phyloP scores from a whole-genome alignment of 1,140 invertebrate species.

The Calosoma granatense region DNA sequence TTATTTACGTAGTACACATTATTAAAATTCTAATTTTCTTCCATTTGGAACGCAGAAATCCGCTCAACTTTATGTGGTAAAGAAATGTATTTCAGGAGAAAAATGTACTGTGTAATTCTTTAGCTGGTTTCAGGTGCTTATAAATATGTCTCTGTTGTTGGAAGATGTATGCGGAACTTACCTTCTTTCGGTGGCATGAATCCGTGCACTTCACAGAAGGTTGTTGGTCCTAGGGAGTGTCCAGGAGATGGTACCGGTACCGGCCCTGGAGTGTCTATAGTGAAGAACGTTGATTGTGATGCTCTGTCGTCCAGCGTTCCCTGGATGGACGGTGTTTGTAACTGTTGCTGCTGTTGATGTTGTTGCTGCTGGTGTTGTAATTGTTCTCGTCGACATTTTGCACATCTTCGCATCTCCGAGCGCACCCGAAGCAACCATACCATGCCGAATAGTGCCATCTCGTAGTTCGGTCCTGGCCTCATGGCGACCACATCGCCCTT shows the following conservation, averaged over 20 bases:
- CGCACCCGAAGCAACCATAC: constrained; percentile 69
- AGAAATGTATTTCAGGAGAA: no score
- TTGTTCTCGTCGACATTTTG: constrained; percentile 52
- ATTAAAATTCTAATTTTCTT: no score
- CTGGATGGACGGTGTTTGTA: constrained; percentile 23
- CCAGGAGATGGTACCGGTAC: constrained; percentile 16
- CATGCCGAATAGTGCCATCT: constrained; percentile 75
- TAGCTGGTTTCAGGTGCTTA: no score
- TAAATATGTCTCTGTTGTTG: constrained; percentile 5
- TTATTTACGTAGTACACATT: no score
- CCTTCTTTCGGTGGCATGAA: constrained; percentile 47
- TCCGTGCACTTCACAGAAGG: constrained; percentile 50
- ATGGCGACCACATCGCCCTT: constrained; percentile 5
- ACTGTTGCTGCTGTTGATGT: constrained; percentile 20
- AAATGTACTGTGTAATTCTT: no score
- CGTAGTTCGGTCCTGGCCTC: background rate
- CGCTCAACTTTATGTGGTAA: no score
- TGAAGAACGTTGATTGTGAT: constrained; percentile 39
- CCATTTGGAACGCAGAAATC: no score
- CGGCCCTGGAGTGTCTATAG: constrained; percentile 39
- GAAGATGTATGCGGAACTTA: constrained; percentile 24
- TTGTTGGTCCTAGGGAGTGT: constrained; percentile 29
- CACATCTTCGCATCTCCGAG: constrained; percentile 60
- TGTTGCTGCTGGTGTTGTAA: constrained; percentile 32
- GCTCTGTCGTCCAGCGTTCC: constrained; percentile 33